Evolutionary conservation across 2,797 vertebrate species (phyloP).

Genomic region (Siniperca undulata): DNA sequence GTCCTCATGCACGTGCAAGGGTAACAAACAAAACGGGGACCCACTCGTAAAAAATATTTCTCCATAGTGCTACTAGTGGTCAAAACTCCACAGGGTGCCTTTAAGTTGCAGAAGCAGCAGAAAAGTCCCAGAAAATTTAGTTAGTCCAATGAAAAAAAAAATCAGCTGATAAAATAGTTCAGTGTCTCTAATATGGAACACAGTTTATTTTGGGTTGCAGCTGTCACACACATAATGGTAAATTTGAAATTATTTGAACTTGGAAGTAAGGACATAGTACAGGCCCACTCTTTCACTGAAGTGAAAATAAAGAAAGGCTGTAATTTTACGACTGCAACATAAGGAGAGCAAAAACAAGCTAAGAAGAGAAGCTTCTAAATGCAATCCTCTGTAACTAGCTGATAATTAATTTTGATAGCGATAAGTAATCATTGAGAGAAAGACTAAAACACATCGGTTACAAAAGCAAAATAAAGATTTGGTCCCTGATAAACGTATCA

Average conservation of each 20-base stretch:
- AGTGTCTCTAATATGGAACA: neutral
- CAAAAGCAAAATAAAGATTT: slow-evolving; percentile 5
- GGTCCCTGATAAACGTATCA: slow-evolving; percentile 20
- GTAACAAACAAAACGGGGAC: neutral
- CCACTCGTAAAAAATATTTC: neutral
- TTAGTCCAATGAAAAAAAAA: neutral
- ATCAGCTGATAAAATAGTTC: neutral
- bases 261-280: neutral
- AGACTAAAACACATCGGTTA: neutral
- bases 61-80: neutral
- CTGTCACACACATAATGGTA: neutral
- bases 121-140: neutral
- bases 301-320: neutral
- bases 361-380: neutral
- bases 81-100: neutral
- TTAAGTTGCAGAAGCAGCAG: neutral
- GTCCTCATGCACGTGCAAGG: too few species aligned
- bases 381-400: too few species aligned
- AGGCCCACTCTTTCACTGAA: neutral
- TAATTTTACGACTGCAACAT: neutral
- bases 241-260: neutral
- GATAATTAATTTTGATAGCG: neutral
- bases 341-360: neutral
- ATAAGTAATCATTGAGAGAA: neutral
- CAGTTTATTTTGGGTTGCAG: neutral